These are phyloP conservation scores for Euphydryas editha DNA, from an alignment of 2,888 invertebrate species.

Conservation along the genomic window DNA sequence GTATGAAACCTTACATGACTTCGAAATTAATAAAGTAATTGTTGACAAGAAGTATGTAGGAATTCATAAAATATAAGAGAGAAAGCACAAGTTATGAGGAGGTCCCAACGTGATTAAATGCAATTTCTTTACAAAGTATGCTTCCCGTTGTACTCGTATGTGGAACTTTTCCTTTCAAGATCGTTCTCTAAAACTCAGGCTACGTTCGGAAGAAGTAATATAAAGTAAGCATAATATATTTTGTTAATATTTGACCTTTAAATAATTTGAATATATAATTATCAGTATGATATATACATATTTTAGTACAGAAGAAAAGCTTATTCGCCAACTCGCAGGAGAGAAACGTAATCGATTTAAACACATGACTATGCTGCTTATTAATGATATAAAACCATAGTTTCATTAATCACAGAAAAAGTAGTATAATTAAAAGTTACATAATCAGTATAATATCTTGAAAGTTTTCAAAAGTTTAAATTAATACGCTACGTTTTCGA, in stretches of 20 bases:
- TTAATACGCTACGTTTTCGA: conserved; percentile 20
- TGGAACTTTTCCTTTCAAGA: conserved; percentile 70
- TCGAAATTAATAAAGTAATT: conserved; percentile 73
- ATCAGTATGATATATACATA: neutral
- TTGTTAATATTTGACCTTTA: conserved; percentile 13
- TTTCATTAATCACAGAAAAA: neutral
- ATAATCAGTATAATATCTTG: neutral
- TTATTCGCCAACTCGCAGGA: too few relatives aligned
- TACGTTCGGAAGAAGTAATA: conserved; percentile 47
- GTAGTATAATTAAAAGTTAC: conserved; percentile 1
- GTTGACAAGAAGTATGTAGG: conserved; percentile 73
- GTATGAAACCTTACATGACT: conserved; percentile 58
- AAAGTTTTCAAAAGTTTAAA: neutral
- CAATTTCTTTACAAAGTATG: conserved; percentile 80
- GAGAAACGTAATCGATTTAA: too few relatives aligned
- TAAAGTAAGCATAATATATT: conserved; percentile 39
- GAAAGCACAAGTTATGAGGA: conserved; percentile 68
- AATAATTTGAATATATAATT: conserved; percentile 2
- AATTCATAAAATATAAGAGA: conserved; percentile 73
- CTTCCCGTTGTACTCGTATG: conserved; percentile 54
- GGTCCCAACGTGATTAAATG: conserved; percentile 77
- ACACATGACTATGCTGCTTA: too few relatives aligned
- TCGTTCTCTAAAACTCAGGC: conserved; percentile 56
- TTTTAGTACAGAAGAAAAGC: neutral
- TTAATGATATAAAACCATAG: too few relatives aligned